These are phyloP conservation scores for Acronicta psi DNA, from an alignment of 2,888 invertebrate genomes.

Conservation along the genomic window DNA sequence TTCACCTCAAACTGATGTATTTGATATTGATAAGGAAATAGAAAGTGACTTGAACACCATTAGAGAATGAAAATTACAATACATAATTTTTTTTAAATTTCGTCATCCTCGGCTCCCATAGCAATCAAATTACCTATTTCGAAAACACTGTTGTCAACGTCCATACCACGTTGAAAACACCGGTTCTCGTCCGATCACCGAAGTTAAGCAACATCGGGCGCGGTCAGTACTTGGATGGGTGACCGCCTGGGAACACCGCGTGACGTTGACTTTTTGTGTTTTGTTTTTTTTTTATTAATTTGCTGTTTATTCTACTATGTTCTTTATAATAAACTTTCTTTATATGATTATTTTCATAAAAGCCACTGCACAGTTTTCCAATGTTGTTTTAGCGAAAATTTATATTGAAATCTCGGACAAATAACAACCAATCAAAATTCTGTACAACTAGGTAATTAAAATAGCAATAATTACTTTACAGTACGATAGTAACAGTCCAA, in stretches of 20 bases:
- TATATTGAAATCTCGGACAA: background rate
- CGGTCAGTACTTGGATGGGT: slow-evolving; percentile 81
- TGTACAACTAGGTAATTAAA: background rate
- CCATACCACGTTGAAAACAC: slow-evolving; percentile 84
- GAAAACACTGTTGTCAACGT: slow-evolving; percentile 59
- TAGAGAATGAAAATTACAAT: too few species aligned
- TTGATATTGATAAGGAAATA: too few species aligned
- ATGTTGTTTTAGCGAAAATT: background rate
- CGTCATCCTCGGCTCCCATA: background rate
- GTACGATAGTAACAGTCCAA: slow-evolving; percentile 15
- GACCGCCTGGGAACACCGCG: slow-evolving; percentile 79
- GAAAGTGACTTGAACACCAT: too few species aligned
- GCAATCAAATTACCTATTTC: background rate
- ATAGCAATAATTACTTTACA: background rate
- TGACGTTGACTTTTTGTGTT: slow-evolving; percentile 71
- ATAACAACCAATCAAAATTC: slow-evolving; percentile 1
- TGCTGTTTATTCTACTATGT: too few species aligned
- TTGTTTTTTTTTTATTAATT: background rate
- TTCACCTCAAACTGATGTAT: background rate
- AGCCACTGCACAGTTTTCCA: too few species aligned
- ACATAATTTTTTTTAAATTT: too few species aligned
- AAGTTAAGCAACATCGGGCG: slow-evolving; percentile 75
- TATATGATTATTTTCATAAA: too few species aligned
- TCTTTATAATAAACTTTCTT: too few species aligned
- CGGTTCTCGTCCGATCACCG: slow-evolving; percentile 63